Conservation (phyloP, 1,140 invertebrate genomes). For the Spodoptera litura region DNA sequence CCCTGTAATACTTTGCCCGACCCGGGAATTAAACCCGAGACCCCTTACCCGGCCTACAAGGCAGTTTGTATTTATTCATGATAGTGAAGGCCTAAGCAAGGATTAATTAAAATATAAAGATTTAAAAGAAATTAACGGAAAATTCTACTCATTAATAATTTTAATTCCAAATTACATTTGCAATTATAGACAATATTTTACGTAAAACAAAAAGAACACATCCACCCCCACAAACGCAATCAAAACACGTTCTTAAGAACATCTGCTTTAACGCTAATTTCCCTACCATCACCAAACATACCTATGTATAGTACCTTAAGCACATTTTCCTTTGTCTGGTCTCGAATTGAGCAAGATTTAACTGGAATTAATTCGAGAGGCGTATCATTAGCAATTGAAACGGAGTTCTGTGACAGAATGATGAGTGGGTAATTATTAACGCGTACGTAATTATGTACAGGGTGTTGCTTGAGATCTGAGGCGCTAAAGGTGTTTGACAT, state of each 20-base stretch:
- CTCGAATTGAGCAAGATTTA: conserved; percentile 3
- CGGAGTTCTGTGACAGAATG: conserved; percentile 1
- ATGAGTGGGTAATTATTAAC: conserved; percentile 15
- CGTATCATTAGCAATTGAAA: conserved; percentile 30
- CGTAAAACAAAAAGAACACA: no score
- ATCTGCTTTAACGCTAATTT: not conserved
- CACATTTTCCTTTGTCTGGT: conserved; percentile 1
- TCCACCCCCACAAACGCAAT: no score
- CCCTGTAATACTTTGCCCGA: no score
- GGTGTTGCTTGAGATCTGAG: not conserved
- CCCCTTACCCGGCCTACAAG: no score
- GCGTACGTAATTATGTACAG: conserved; percentile 8
- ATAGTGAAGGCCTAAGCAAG: no score
- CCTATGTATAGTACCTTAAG: not conserved
- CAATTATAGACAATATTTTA: no score
- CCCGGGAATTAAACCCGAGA: no score
- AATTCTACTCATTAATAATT: no score
- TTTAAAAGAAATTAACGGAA: no score
- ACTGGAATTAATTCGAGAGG: conserved; percentile 8
- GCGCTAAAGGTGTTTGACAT: not conserved
- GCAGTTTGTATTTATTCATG: no score
- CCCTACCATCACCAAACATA: not conserved
- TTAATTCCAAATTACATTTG: no score
- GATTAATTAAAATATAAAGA: no score
- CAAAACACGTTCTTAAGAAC: not conserved